Evolutionary conservation across 92 coral and sea anemone species (phyloP), one percentile per base, ranked within the genome.

Genomic region (Epizoanthus fatuus): DNA sequence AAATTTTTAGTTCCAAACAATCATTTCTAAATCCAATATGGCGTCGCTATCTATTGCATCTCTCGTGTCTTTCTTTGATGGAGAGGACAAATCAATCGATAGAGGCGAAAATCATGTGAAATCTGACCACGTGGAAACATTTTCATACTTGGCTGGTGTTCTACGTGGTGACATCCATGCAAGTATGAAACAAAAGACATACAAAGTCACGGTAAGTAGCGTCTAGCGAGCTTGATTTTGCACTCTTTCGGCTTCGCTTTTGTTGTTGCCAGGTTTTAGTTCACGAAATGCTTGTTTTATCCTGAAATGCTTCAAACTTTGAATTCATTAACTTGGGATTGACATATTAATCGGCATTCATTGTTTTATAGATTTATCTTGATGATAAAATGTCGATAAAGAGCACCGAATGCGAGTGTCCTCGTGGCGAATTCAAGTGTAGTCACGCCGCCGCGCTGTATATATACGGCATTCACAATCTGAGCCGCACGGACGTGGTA

Each of bases 401-500:
- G 67, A 78, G 86, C 70, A 69, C 87, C 22, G 88, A 72, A 73
- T 84, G 88, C 82, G 54, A 84, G 57, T 84, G 88, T 65, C 88
- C 87, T 38, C 52, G 87, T 17, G 81, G 87, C 13, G 81, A 72
- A 54, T 84, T 49, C 70, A 84, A 70, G 55, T 84, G 87, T 55
- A 84, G 87, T 59, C 88, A 84, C 49, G 88, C 82, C 17, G 88
- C 88, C 39, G 88, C 88, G 22, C 44, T 74, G 59, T 72, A 56
- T 37, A 84, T 84, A 17, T 74, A 84, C 68, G 88, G 88, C 7
- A 74, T 84, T 20, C 88, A 84, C 82, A 84, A 84, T 32, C 65
- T 84, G 59, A 84, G 88, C 88, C 45, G 88, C 62, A 84, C 88
- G 5, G 88, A 84, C 79, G 82, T 84, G 17, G 88, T 74, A 47